Evolutionary conservation across 2,113 vertebrate genomes (phyloP).

Genomic region (Tenrec ecaudatus): DNA sequence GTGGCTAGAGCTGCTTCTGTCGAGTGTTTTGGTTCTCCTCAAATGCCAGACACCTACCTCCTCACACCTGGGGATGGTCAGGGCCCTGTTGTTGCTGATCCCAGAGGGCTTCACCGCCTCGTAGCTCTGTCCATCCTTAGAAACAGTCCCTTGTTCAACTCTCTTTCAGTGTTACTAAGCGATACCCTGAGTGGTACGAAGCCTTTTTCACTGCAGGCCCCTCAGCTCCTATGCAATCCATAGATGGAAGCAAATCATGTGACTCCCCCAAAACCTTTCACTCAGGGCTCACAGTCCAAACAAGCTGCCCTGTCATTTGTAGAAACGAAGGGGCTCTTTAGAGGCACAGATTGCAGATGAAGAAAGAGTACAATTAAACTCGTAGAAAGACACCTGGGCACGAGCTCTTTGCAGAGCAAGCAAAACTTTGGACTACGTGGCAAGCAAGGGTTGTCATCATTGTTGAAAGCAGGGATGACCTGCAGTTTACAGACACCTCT

Average conservation of each 20-base stretch:
- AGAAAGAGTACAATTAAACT: neutral
- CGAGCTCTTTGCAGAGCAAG: constrained; percentile 5
- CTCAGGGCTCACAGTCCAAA: neutral
- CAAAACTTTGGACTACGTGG: neutral
- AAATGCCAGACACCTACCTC: neutral
- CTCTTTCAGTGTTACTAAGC: neutral
- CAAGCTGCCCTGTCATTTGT: neutral
- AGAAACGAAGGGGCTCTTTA: constrained; percentile 20
- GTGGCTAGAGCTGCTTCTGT: neutral
- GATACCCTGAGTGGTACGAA: neutral
- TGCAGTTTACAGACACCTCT: neutral
- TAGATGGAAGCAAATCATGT: neutral
- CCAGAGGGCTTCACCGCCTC: neutral
- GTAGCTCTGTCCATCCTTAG: neutral
- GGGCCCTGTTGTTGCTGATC: neutral
- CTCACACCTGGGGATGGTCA: neutral
- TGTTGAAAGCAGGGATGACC: neutral
- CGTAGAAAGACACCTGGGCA: constrained; percentile 43
- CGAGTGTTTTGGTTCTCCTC: neutral
- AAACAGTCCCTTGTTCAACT: neutral
- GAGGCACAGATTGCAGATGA: constrained; percentile 2
- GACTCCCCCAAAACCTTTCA: neutral
- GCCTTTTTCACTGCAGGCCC: neutral
- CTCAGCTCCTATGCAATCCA: neutral
- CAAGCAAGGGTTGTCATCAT: neutral